phyloP scores from a whole-genome alignment of 2,797 vertebrate genomes.

The Leuciscus waleckii region DNA sequence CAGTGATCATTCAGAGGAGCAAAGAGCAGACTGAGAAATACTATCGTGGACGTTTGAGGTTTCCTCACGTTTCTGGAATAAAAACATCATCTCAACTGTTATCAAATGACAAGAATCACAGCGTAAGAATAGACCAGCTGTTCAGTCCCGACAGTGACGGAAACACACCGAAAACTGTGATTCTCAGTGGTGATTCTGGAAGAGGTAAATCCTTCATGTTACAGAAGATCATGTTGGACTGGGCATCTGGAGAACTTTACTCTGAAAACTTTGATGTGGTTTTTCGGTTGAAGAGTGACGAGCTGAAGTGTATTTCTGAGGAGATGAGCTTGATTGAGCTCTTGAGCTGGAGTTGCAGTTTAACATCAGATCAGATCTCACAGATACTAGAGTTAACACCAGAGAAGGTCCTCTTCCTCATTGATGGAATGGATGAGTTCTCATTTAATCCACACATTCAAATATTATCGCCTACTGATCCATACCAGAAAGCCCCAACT shows the following conservation, averaged over 20 bases:
- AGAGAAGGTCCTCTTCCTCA: too few species aligned
- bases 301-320: constrained; percentile 22
- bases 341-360: too few species aligned
- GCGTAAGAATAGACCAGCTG: constrained; percentile 1
- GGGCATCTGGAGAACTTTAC: constrained; percentile 42
- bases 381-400: too few species aligned
- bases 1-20: constrained; percentile 29
- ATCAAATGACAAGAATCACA: constrained; percentile 26
- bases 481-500: too few species aligned
- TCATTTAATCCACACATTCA: too few species aligned
- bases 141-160: background rate
- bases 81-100: background rate
- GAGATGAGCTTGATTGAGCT: constrained; percentile 8
- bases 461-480: too few species aligned
- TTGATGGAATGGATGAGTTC: too few species aligned
- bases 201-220: constrained; percentile 44
- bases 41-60: background rate
- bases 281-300: constrained; percentile 23
- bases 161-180: constrained; percentile 19
- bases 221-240: constrained; percentile 50
- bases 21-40: background rate
- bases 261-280: constrained; percentile 6
- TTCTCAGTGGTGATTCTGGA: constrained; percentile 48
- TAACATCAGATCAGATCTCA: too few species aligned
- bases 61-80: background rate